Base-by-base conservation (phyloP, 2,797 vertebrate genomes). In the Eutrigla gurnardus region DNA sequence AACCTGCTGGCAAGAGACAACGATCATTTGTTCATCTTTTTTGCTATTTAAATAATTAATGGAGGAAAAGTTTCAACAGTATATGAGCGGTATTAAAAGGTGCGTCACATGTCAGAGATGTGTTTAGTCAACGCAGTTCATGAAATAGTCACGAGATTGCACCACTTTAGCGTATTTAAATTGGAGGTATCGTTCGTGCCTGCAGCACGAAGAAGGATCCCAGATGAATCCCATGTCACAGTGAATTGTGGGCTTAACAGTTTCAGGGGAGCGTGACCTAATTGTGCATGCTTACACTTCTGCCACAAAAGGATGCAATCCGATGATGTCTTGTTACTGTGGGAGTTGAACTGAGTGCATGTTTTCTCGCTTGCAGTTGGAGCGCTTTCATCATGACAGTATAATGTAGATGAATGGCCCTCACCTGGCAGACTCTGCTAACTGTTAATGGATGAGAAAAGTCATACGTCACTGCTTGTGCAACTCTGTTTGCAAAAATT, bases 401-500 rank as follows among this genome's bases (percentile, higher is more conserved):
- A 79, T 88, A 90, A 90, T 87, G 79, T 77, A 81, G 81, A 88
- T 81, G 75, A 84, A 89, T 89, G 76, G 81, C 75, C 47, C 47
- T 78, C 77, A 78, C 68, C 86, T 89, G 83, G 84, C 87, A 89
- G 73, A 77, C 65, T 54, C 65, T 53, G 15, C 60, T 90, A 78
- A 71, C 66, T 70, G 75, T 73, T 84, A 85, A 82, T 84, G 78
- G 81, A 85, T 65, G 66, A 82, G 65, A 68, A 74, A 84, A 88
- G 72, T 81, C 80, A 86, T 88, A 87, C 73, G 90, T 89, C 64
- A 83, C 68, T 61, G 73, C 80, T 90, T 89, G 84, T 84, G 86
- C 81, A 90, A 89, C 73, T 81, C 73, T 49, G 50, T 62, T 88
- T 80, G 80, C 74, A 86, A 46, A 73, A 77, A 83, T 84, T 70